phyloP scores from a whole-genome alignment of 2,797 vertebrate genomes.

The Enteromius argenteus region DNA sequence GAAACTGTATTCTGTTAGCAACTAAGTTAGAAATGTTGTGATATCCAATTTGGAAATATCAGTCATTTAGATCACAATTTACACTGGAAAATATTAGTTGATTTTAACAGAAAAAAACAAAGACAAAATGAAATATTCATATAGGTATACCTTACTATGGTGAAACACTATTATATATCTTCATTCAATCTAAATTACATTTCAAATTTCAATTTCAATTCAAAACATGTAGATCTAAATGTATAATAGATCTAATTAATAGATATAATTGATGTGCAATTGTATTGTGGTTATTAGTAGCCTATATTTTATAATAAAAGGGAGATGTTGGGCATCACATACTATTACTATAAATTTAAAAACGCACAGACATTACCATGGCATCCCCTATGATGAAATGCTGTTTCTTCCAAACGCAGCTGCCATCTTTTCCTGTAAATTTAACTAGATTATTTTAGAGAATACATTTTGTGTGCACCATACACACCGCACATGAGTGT shows the following conservation, averaged over 20 bases:
- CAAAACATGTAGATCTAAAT: neutral
- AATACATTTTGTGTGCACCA: neutral
- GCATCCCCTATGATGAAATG: neutral
- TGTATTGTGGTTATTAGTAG: neutral
- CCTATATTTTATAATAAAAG: neutral
- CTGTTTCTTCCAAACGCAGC: neutral
- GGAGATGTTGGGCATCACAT: neutral
- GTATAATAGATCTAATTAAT: neutral
- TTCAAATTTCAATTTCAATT: neutral
- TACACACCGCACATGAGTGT: neutral
- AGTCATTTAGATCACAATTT: neutral
- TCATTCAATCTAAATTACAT: neutral
- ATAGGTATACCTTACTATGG: neutral
- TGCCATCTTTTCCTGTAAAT: neutral
- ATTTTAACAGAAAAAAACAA: neutral
- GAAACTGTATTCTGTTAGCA: neutral
- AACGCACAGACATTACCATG: neutral
- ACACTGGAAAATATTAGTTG: neutral
- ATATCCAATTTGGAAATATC: neutral
- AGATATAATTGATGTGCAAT: neutral
- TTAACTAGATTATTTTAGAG: neutral
- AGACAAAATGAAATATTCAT: neutral
- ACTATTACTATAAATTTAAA: neutral
- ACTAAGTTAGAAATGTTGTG: neutral
- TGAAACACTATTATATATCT: neutral